phyloP scores from a whole-genome alignment of 2,797 vertebrate genomes.

The Anabacerthia variegaticeps region DNA sequence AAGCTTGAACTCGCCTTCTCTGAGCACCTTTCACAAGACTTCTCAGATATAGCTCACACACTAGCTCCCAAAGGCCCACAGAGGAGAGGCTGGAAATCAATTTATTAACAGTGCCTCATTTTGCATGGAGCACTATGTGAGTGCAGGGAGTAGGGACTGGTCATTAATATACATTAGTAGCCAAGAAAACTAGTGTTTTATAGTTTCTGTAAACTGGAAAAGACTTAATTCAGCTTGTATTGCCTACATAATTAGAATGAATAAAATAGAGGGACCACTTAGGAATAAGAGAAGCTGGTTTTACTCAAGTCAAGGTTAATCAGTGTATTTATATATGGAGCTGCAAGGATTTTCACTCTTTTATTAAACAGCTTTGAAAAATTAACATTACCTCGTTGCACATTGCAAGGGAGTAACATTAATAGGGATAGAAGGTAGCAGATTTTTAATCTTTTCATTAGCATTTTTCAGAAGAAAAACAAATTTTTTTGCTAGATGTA shows the following conservation, averaged over 20 bases:
- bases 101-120: neutral
- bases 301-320: conserved; percentile 12
- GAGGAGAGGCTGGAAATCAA: neutral
- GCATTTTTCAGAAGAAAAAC: neutral
- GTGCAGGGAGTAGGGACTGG: neutral
- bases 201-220: neutral
- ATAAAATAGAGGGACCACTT: neutral
- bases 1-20: neutral
- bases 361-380: conserved; percentile 4
- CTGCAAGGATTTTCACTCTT: conserved; percentile 3
- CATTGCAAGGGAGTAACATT: neutral
- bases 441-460: neutral
- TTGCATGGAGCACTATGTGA: neutral
- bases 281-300: conserved; percentile 1
- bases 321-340: neutral
- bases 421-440: neutral
- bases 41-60: neutral
- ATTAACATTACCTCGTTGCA: neutral
- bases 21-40: neutral
- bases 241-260: neutral
- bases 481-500: neutral
- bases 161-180: conserved; percentile 9
- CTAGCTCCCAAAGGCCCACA: neutral
- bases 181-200: neutral
- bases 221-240: neutral